Conservation (phyloP, 2,888 invertebrate genomes). For the Drosophila yooni region DNA sequence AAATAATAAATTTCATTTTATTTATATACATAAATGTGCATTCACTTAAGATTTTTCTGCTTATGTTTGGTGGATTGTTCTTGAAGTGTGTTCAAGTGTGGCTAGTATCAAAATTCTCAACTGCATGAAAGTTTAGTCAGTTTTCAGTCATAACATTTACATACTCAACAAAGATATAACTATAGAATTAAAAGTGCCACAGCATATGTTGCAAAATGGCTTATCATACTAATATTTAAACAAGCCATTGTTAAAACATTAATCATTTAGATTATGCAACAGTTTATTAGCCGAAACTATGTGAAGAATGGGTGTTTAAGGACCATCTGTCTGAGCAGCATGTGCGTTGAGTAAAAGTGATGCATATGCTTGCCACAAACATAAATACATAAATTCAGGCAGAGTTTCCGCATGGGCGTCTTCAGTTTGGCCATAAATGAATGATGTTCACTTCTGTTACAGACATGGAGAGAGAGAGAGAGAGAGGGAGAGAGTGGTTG, state of each 20-base stretch:
- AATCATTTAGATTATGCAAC: background rate
- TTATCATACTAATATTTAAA: background rate
- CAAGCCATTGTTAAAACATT: background rate
- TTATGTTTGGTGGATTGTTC: background rate
- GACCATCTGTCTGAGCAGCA: slow-evolving; percentile 8
- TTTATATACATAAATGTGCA: background rate
- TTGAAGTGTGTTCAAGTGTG: background rate
- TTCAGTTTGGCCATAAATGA: slow-evolving; percentile 59
- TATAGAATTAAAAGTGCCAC: background rate
- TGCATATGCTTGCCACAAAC: slow-evolving; percentile 30
- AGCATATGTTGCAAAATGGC: background rate
- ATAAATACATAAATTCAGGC: slow-evolving; percentile 57
- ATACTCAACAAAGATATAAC: background rate
- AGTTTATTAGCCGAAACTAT: slow-evolving; percentile 5
- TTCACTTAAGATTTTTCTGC: background rate
- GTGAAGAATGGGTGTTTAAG: background rate
- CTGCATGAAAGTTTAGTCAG: background rate
- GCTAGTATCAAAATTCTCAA: background rate
- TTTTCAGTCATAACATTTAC: background rate
- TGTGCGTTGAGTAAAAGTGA: slow-evolving; percentile 40
- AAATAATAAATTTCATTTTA: background rate
- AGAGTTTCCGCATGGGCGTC: slow-evolving; percentile 21
- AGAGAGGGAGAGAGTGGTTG: background rate
- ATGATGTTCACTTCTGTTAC: slow-evolving; percentile 56
- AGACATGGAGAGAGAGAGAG: background rate